Base-by-base conservation (phyloP, 1,140 invertebrate genomes). In the Dreissena polymorpha region DNA sequence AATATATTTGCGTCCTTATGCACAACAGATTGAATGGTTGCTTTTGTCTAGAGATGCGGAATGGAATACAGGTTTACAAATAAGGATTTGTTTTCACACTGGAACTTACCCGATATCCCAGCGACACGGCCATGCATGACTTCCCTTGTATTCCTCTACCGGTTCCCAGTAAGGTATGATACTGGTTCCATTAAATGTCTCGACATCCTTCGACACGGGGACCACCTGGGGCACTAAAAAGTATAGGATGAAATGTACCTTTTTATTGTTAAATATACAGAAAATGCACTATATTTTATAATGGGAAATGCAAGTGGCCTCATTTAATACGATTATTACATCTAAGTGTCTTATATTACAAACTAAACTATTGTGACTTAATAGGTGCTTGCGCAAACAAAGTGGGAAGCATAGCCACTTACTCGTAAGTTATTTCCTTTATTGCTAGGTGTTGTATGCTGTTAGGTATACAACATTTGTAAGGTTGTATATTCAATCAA, bases 51-150 rank as follows among this genome's bases (percentile, higher is more conserved):
- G 8, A 39, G 39, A 39, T 39, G 2, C 39, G 39, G 39, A 2
- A 39, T 5, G 39, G 8, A 8, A 39, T 16, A 0, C n/a, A 2
- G 21, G 51, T 49, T 39, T 18, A 53, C n/a, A 57, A 1, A 57
- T 55, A 55, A 14, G 0, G 8, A 8, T 10, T 51, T 72, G 49
- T 72, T 21, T n/a, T 7, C n/a, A 50, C 14, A 6, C 27, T 18
- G 60, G 39, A 39, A 39, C 29, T 83, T 84, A 84, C 82, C 57
- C 72, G 49, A 39, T 84, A 84, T n/a, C 14, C 82, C 82, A 23
- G 18, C 21, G 0, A 84, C 75, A 16, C 69, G 23, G 39, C 82
- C 82, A 16, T 23, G 18, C 18, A 84, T 55, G 18, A 27, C 16
- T 70, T 84, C 74, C 50, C 82, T 53, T 27, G 68, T 73, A 50